Conservation (phyloP, 2,888 invertebrate species). For the Eucera pruinosa region DNA sequence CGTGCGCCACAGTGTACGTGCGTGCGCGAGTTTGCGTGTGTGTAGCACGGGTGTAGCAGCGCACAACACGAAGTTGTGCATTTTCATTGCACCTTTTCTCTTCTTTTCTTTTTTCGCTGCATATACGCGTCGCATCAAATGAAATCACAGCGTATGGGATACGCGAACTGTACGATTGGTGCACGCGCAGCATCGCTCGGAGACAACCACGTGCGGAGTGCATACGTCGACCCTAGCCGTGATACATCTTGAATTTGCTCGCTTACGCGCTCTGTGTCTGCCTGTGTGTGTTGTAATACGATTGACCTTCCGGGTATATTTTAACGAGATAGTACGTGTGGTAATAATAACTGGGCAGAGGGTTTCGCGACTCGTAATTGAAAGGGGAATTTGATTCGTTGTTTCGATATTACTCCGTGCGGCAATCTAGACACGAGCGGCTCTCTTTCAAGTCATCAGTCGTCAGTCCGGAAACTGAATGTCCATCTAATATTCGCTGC, state of each 20-base stretch:
- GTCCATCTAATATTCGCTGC: slow-evolving; percentile 5
- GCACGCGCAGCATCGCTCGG: slow-evolving; percentile 5
- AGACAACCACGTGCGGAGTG: slow-evolving; percentile 20
- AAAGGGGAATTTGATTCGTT: slow-evolving; percentile 48
- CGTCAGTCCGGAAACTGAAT: not conserved
- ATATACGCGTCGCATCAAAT: slow-evolving; percentile 64
- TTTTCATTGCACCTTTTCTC: slow-evolving; percentile 53
- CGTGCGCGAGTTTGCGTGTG: slow-evolving; percentile 19
- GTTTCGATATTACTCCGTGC: slow-evolving; percentile 16
- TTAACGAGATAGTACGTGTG: slow-evolving; percentile 46
- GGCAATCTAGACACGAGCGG: not conserved
- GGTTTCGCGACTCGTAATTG: slow-evolving; percentile 37
- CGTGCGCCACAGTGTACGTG: slow-evolving; percentile 38
- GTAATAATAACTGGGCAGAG: slow-evolving; percentile 25
- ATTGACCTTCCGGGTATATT: slow-evolving; percentile 54
- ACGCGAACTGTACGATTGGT: slow-evolving; percentile 22
- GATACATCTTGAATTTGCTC: not conserved
- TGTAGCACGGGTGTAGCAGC: slow-evolving; percentile 22
- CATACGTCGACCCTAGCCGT: slow-evolving; percentile 22
- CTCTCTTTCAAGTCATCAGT: not conserved
- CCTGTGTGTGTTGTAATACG: slow-evolving; percentile 22
- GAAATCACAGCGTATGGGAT: slow-evolving; percentile 36
- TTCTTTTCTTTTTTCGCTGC: slow-evolving; percentile 41
- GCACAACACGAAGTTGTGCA: slow-evolving; percentile 27
- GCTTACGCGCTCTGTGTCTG: not conserved